A percentile compares a stretch with the other conserved stretches of the same genome.
Evolutionary conservation across 2,888 invertebrate species (phyloP).

Genomic region (Sepioteuthis lessoniana): DNA sequence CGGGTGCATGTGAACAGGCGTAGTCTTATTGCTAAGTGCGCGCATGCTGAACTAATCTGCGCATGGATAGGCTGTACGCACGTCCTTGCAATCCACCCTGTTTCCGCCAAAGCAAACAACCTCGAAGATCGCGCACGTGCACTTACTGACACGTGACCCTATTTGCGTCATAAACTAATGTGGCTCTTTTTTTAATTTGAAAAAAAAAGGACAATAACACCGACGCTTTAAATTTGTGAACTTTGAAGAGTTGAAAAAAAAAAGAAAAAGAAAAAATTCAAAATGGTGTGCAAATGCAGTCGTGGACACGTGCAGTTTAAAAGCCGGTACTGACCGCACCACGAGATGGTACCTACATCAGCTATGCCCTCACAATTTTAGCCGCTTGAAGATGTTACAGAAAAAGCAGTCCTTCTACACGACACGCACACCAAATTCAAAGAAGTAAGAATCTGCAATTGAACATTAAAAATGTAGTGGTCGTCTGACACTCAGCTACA

Average conservation of each 20-base stretch:
- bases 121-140: not conserved
- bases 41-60: not conserved
- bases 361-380: not conserved
- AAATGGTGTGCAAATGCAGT: not conserved
- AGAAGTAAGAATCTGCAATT: not conserved
- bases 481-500: too few relatives aligned
- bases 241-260: not conserved
- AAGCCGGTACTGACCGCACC: not conserved
- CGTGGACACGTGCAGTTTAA: not conserved
- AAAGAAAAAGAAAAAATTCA: not conserved
- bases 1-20: not conserved
- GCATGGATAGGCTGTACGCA: not conserved
- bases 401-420: not conserved
- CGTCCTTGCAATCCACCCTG: not conserved
- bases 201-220: not conserved
- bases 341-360: not conserved
- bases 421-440: not conserved
- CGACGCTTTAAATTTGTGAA: not conserved
- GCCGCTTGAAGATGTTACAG: not conserved
- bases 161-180: not conserved
- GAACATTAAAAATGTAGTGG: too few relatives aligned
- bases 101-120: not conserved
- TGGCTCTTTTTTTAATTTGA: too few relatives aligned
- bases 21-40: not conserved
- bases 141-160: conserved; percentile 2